phyloP scores from a whole-genome alignment of 2,113 vertebrate species.

The Thamnaconus septentrionalis region DNA sequence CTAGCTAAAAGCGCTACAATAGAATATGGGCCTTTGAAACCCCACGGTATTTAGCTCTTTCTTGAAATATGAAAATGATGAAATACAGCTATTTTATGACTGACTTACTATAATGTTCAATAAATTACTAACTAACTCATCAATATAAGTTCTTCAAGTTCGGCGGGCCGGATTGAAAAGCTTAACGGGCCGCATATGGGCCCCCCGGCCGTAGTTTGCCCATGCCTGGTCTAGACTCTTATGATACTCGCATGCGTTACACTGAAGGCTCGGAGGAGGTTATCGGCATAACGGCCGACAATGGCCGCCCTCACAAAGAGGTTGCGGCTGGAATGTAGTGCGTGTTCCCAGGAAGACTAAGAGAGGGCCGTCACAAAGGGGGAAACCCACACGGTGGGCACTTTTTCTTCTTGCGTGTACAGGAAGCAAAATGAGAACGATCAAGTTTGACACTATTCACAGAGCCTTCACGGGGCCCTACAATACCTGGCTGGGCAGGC shows the following conservation, averaged over 20 bases:
- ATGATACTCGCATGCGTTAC: slow-evolving; percentile 73
- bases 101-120: too few relatives aligned
- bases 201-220: too few relatives aligned
- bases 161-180: too few relatives aligned
- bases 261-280: slow-evolving; percentile 71
- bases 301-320: slow-evolving; percentile 74
- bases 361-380: slow-evolving; percentile 69
- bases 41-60: too few relatives aligned
- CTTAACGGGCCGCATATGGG: too few relatives aligned
- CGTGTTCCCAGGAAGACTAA: slow-evolving; percentile 75
- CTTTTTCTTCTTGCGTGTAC: slow-evolving; percentile 80
- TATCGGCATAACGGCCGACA: slow-evolving; percentile 75
- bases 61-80: too few relatives aligned
- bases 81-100: too few relatives aligned
- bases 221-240: slow-evolving; percentile 74
- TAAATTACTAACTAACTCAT: slow-evolving; percentile 34
- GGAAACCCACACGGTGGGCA: slow-evolving; percentile 77
- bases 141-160: background rate
- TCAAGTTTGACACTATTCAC: slow-evolving; percentile 87
- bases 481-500: slow-evolving; percentile 82
- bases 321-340: slow-evolving; percentile 78
- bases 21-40: too few relatives aligned
- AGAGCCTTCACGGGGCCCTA: slow-evolving; percentile 71
- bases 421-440: slow-evolving; percentile 84
- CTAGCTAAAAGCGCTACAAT: too few relatives aligned